phyloP scores from a whole-genome alignment of 2,113 vertebrate genomes.

The Corydoras maculifer region DNA sequence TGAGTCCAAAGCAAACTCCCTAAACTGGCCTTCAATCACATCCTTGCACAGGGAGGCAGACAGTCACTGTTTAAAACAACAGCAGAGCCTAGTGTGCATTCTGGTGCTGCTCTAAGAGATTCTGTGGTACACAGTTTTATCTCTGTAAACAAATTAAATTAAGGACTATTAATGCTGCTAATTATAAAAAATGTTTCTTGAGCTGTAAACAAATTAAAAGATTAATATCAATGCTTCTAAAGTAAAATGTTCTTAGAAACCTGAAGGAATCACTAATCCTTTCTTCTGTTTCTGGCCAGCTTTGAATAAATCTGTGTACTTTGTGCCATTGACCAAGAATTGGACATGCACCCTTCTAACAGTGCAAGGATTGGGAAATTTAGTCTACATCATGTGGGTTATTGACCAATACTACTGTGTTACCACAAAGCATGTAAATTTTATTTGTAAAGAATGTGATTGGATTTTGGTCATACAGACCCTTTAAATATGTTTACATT shows the following conservation, averaged over 20 bases:
- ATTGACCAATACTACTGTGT: not conserved
- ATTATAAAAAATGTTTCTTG: not conserved
- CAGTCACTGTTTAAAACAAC: not conserved
- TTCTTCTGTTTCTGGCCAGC: not conserved
- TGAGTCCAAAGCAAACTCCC: slow-evolving; percentile 36
- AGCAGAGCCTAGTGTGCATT: not conserved
- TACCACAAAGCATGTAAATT: not conserved
- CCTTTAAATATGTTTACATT: too few relatives aligned
- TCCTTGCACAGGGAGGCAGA: slow-evolving; percentile 20
- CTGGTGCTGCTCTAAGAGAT: slow-evolving; percentile 22
- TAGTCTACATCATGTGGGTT: not conserved
- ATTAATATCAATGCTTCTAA: not conserved
- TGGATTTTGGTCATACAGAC: too few relatives aligned
- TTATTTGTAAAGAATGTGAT: too few relatives aligned
- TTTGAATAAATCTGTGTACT: not conserved
- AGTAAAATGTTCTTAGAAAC: not conserved
- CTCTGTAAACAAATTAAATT: not conserved
- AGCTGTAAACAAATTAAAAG: not conserved
- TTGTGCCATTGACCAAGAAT: slow-evolving; percentile 6
- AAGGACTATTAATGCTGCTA: not conserved
- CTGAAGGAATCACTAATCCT: not conserved
- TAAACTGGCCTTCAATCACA: slow-evolving; percentile 28
- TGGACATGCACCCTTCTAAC: not conserved
- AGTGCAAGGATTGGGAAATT: not conserved
- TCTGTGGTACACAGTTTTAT: not conserved